Percentiles rank a stretch among this genome's conserved stretches.
These are phyloP conservation scores for Laothoe populi DNA, from an alignment of 2,888 invertebrate species.

Conservation along the genomic window DNA sequence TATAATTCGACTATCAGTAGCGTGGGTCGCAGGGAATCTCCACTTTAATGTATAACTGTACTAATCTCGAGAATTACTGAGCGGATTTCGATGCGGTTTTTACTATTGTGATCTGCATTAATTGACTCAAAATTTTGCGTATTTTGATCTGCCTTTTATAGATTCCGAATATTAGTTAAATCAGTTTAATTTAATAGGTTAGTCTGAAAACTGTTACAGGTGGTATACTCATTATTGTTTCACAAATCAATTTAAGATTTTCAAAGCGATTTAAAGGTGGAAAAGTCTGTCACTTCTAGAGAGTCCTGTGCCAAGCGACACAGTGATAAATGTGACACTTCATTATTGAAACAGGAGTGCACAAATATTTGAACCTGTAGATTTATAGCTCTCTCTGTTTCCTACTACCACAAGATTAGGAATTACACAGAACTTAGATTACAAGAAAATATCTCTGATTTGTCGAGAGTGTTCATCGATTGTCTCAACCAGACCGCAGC, in stretches of 20 bases:
- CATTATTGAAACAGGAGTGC: background rate
- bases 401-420: background rate
- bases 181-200: too few relatives aligned
- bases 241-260: too few relatives aligned
- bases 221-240: too few relatives aligned
- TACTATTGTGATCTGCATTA: background rate
- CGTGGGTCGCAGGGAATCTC: background rate
- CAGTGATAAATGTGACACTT: background rate
- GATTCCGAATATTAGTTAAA: too few relatives aligned
- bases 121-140: background rate
- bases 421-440: background rate
- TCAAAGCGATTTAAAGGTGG: too few relatives aligned
- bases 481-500: background rate
- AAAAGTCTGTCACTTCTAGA: background rate
- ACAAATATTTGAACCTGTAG: constrained; percentile 8
- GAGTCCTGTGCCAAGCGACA: background rate
- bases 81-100: background rate
- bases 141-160: background rate
- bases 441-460: too few relatives aligned
- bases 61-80: background rate
- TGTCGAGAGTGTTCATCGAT: background rate
- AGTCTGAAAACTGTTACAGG: too few relatives aligned
- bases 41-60: background rate
- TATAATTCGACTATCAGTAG: background rate
- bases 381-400: background rate